These are phyloP conservation scores for Fabriciana adippe DNA, from an alignment of 2,888 invertebrate species.

Conservation along the genomic window DNA sequence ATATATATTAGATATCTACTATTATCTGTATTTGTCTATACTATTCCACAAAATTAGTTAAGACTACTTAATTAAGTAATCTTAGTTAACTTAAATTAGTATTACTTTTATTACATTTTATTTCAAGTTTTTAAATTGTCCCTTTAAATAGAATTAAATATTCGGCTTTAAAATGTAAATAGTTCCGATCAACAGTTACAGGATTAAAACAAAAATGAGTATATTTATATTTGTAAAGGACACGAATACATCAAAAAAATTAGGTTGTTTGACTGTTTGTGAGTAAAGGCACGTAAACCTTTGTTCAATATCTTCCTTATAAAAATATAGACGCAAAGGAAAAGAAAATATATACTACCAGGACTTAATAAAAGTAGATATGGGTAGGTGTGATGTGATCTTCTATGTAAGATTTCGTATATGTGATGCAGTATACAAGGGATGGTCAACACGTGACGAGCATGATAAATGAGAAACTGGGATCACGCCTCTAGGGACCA, in stretches of 20 bases:
- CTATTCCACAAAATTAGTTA: too few species aligned
- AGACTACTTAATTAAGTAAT: too few species aligned
- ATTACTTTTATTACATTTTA: too few species aligned
- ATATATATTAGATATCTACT: too few species aligned
- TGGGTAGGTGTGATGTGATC: constrained; percentile 43
- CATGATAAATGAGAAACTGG: constrained; percentile 79
- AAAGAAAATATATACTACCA: constrained; percentile 39
- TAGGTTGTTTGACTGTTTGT: constrained; percentile 27
- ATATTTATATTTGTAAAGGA: constrained; percentile 26
- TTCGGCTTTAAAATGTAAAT: too few species aligned
- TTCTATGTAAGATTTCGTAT: constrained; percentile 52
- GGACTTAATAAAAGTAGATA: constrained; percentile 45
- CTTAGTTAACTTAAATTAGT: too few species aligned
- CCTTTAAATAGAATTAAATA: too few species aligned
- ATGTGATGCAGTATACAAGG: constrained; percentile 71
- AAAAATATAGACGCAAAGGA: constrained; percentile 34
- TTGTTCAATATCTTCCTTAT: constrained; percentile 38
- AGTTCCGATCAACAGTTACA: too few species aligned
- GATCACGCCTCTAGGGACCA: constrained; percentile 78
- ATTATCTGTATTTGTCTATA: too few species aligned
- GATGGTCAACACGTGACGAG: constrained; percentile 81
- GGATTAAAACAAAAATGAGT: too few species aligned
- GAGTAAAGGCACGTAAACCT: constrained; percentile 35
- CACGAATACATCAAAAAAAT: constrained; percentile 22
- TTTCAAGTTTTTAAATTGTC: too few species aligned